Evolutionary conservation across 1,140 invertebrate genomes (phyloP), one percentile per base, ranked within the genome.

Genomic region (Micrasema longulum): DNA sequence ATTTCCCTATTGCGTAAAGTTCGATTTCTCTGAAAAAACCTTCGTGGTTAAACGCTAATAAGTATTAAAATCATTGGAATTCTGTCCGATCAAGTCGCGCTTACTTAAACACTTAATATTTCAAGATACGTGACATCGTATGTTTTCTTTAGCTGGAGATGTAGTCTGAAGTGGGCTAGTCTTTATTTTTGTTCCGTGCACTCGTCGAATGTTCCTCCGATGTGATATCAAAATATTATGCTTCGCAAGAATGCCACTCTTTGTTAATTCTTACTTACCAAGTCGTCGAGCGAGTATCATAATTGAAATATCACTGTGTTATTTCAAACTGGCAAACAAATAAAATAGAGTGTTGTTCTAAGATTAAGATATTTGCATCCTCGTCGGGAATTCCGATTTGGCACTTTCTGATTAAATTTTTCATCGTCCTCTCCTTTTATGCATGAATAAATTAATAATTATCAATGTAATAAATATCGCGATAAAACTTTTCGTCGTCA

Each of bases 161-260:
- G 16, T 41, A 14, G 14, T 7, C 18, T 60, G 9, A 60, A 60
- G 36, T 41, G 35, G 36, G 16, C 41, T 31, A 14, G 16, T 41
- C 55, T 60, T 41, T 60, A 43, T 60, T 60, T 60, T 60, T 41
- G 55, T 60, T 60, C 41, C 35, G 35, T 38, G 20, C 55, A 22
- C 55, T 60, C 22, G 20, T 60, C 22, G 20, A 60, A 60, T 20
- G 26, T 31, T 60, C 35, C 22, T 35, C 10, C 55, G 55, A 38
- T 38, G 35, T 60, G 55, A 41, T 60, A 60, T 60, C 55, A 60
- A 60, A 60, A 60, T 43, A 60, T 60, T 60, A 18, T 38, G 14
- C n/a, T 35, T 60, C 55, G 35, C 36, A 4, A 14, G 35, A 60
- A 31, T 22, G 16, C 16, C 18, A 22, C 41, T 41, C 36, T 7